phyloP scores from a whole-genome alignment of 2,888 invertebrate species.

The Ypsolopha scabrella region DNA sequence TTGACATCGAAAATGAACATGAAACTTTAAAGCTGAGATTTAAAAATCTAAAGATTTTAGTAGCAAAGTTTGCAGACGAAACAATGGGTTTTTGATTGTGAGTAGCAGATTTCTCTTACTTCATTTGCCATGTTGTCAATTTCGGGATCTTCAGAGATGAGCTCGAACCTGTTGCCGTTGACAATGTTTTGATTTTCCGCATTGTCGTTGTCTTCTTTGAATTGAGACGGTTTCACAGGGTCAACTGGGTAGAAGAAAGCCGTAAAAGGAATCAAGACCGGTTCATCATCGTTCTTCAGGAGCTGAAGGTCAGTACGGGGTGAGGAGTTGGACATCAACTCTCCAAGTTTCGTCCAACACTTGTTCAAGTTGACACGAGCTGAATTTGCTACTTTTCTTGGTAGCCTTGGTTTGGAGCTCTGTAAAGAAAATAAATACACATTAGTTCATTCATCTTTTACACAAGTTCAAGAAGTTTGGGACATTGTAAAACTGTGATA shows the following conservation, averaged over 20 bases:
- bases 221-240: constrained; percentile 49
- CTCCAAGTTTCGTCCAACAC: constrained; percentile 74
- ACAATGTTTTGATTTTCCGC: constrained; percentile 58
- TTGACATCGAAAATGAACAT: constrained; percentile 8
- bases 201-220: constrained; percentile 49
- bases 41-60: constrained; percentile 20
- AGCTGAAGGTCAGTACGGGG: constrained; percentile 59
- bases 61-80: constrained; percentile 61
- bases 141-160: constrained; percentile 47
- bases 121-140: constrained; percentile 72
- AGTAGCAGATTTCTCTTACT: constrained; percentile 66
- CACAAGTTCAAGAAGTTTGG: background rate
- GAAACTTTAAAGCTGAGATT: constrained; percentile 6
- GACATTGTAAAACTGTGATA: background rate
- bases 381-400: constrained; percentile 66
- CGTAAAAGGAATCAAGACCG: constrained; percentile 48
- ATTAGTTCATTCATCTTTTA: background rate
- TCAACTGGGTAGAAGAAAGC: constrained; percentile 52
- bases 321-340: constrained; percentile 58
- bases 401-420: constrained; percentile 69
- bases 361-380: constrained; percentile 74
- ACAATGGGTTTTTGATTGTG: constrained; percentile 39
- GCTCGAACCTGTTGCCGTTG: constrained; percentile 49
- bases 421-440: constrained; percentile 29
- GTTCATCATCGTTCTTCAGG: constrained; percentile 60